Base-by-base conservation (phyloP, 2,797 vertebrate species). In the Scomberomorus guttatus region DNA sequence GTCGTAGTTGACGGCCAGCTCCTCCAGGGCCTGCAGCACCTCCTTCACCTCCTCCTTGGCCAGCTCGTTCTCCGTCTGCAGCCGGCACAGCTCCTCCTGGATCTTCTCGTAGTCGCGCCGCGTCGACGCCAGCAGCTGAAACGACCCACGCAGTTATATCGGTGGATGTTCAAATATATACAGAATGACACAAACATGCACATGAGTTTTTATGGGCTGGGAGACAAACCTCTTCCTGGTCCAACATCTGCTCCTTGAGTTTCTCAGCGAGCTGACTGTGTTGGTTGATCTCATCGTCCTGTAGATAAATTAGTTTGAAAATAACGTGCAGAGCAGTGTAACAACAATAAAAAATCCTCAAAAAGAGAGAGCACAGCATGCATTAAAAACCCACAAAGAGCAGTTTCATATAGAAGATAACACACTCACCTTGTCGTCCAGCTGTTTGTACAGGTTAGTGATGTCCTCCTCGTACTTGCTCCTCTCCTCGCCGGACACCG, bases 241-340 rank as follows among this genome's bases (percentile, higher is more conserved):
- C 97, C 90, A 97, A 57, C 97, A 98, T 97, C 94, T 99, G 97
- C 60, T 98, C 96, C 87, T 97, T 98, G 4, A 98, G 92, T 61
- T 96, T 97, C 85, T 98, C 97, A 20, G 96, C 95, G 88, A 98
- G 51, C 87, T 98, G 98, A 90, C 97, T 98, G 90, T 98, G 97
- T 70, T 97, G 96, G 91, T 98, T 97, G 92, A 99, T 98, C 91
- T 99, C 98, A 79, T 99, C 97, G 87, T 98, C 98, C 97, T 98
- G 92, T 2, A 37, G 32, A 11, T 7, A 8, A n/a, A 42, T 14
- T 11, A 34, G 34, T 34, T 34, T 34, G 34, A 8, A 8, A 39
- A 7, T 14, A 44, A 15, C 3, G 42, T 14, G n/a, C n/a, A n/a
- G n/a, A n/a, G n/a, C 42, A 44, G 3, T 17, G 2, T 14, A 32